Evolutionary conservation across 2,888 invertebrate species (phyloP).

Genomic region (Geotrupes spiniger): DNA sequence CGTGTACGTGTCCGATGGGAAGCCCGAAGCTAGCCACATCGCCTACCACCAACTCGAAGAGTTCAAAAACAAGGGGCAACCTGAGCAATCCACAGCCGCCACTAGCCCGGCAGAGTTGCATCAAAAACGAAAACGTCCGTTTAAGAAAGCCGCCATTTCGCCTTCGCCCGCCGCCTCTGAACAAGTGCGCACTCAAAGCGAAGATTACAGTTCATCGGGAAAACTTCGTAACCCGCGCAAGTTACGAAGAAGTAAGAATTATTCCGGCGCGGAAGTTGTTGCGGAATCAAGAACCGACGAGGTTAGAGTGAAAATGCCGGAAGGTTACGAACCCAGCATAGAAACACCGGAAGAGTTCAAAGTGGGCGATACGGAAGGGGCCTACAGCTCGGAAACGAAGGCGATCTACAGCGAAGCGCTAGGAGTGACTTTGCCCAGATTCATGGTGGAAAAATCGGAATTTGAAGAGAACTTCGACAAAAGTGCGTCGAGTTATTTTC

Average conservation of each 20-base stretch:
- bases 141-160: conserved; percentile 16
- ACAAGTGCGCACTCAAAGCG: conserved; percentile 1
- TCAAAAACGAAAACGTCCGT: conserved; percentile 12
- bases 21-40: conserved; percentile 62
- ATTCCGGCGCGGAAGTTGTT: conserved; percentile 30
- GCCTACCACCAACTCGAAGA: conserved; percentile 62
- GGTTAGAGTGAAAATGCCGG: conserved; percentile 29
- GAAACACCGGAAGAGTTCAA: conserved; percentile 53
- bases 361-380: conserved; percentile 58
- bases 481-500: not conserved
- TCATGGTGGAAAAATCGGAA: conserved; percentile 66
- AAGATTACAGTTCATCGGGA: conserved; percentile 2
- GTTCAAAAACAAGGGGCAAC: conserved; percentile 21
- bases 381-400: conserved; percentile 65
- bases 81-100: conserved; percentile 44
- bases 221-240: conserved; percentile 15
- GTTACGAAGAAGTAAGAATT: conserved; percentile 14
- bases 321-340: conserved; percentile 42
- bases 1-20: conserved; percentile 70
- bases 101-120: conserved; percentile 36
- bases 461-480: conserved; percentile 53
- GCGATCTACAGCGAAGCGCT: conserved; percentile 63
- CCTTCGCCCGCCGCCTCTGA: conserved; percentile 9
- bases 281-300: conserved; percentile 36
- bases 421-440: conserved; percentile 64